Percentiles rank a stretch among this genome's conserved stretches.
phyloP scores from a whole-genome alignment of 2,797 vertebrate genomes.

The Chromobotia macracanthus region DNA sequence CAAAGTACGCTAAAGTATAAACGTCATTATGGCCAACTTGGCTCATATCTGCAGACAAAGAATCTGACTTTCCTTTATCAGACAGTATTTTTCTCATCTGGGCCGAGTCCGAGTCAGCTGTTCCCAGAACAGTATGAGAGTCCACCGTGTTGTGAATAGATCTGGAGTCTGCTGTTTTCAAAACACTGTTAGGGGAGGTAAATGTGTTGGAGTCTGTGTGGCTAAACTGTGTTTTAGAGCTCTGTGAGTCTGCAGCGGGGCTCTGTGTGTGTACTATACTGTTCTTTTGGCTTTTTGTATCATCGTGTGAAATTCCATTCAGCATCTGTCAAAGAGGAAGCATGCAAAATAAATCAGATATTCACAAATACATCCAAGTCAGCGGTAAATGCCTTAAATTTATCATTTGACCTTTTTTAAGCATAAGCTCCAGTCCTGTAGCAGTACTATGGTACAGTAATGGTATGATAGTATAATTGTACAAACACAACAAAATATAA shows the following conservation, averaged over 20 bases:
- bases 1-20: constrained; percentile 31
- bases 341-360: background rate
- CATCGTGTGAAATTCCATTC: constrained; percentile 59
- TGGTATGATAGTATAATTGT: background rate
- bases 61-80: constrained; percentile 3
- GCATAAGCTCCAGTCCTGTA: no score
- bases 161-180: background rate
- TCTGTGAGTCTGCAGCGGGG: constrained; percentile 5
- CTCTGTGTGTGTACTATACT: background rate
- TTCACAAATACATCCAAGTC: background rate
- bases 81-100: background rate
- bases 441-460: no score
- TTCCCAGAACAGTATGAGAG: constrained; percentile 6
- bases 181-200: constrained; percentile 14
- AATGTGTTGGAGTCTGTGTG: constrained; percentile 4
- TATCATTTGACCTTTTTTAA: no score
- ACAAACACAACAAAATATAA: no score
- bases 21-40: background rate
- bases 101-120: background rate
- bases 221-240: background rate
- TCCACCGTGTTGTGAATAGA: background rate
- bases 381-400: no score
- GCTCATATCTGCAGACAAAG: background rate
- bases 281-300: constrained; percentile 37
- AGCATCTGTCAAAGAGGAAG: constrained; percentile 62